Evolutionary conservation across 2,888 invertebrate species (phyloP).

Genomic region (Lepidocyrtinus sp.): DNA sequence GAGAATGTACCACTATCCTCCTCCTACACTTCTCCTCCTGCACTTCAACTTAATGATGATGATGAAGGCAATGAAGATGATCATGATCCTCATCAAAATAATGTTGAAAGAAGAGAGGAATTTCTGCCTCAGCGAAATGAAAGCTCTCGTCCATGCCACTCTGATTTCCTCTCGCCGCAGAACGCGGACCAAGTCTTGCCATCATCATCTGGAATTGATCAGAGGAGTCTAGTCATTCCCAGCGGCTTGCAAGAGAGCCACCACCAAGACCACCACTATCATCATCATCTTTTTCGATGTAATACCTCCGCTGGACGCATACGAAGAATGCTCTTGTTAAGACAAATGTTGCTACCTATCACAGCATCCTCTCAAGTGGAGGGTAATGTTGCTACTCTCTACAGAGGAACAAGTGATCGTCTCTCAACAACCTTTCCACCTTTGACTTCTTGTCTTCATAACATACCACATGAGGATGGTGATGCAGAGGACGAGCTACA

Average conservation of each 20-base stretch:
- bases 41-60: conserved; percentile 7
- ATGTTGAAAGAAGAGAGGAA: conserved; percentile 29
- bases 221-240: too few relatives aligned
- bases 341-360: conserved; percentile 27
- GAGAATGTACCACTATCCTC: neutral
- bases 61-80: conserved; percentile 17
- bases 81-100: conserved; percentile 34
- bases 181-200: too few relatives aligned
- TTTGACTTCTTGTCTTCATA: conserved; percentile 30
- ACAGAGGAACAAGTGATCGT: too few relatives aligned
- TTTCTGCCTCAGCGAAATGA: conserved; percentile 32
- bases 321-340: conserved; percentile 38
- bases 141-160: neutral
- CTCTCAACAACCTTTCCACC: conserved; percentile 7
- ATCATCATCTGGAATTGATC: too few relatives aligned
- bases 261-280: conserved; percentile 1
- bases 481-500: too few relatives aligned
- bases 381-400: too few relatives aligned
- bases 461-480: too few relatives aligned
- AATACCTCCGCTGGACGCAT: too few relatives aligned
- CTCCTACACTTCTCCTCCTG: conserved; percentile 1
- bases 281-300: conserved; percentile 3
- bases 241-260: neutral
- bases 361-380: neutral
- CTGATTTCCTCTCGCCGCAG: conserved; percentile 3